phyloP scores from a whole-genome alignment of 2,113 vertebrate species.

The Tragelaphus strepsiceros region DNA sequence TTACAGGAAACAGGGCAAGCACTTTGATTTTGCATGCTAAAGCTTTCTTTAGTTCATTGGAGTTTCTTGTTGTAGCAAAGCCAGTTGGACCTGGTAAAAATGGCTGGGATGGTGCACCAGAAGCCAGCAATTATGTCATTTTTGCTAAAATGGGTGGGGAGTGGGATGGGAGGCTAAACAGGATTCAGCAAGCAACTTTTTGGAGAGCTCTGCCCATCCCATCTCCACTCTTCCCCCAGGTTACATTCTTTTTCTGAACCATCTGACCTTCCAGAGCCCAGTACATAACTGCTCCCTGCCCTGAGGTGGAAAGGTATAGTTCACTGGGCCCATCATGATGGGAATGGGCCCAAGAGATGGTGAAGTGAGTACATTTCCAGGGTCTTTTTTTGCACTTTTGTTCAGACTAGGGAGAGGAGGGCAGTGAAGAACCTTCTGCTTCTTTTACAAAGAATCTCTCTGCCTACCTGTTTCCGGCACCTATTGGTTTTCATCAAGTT shows the following conservation, averaged over 20 bases:
- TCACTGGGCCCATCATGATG: neutral
- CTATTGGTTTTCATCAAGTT: neutral
- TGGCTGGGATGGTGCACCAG: neutral
- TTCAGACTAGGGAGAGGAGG: neutral
- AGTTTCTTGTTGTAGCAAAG: neutral
- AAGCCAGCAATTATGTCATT: neutral
- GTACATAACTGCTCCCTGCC: neutral
- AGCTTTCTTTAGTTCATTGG: neutral
- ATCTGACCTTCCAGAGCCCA: neutral
- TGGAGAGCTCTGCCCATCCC: neutral
- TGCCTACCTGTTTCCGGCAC: neutral
- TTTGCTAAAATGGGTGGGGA: neutral
- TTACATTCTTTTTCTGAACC: slow-evolving; percentile 10
- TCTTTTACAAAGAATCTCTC: neutral
- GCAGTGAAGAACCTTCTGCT: neutral
- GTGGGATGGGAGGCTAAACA: neutral
- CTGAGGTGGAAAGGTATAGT: neutral
- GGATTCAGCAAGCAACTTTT: neutral
- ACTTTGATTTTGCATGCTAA: neutral
- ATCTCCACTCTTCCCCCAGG: neutral
- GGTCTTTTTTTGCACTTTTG: neutral
- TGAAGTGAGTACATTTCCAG: neutral
- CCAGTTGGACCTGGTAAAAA: neutral
- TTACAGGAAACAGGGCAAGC: neutral
- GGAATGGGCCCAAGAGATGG: neutral